Base-by-base conservation (phyloP, 2,113 vertebrate species). In the Centropristis striata region DNA sequence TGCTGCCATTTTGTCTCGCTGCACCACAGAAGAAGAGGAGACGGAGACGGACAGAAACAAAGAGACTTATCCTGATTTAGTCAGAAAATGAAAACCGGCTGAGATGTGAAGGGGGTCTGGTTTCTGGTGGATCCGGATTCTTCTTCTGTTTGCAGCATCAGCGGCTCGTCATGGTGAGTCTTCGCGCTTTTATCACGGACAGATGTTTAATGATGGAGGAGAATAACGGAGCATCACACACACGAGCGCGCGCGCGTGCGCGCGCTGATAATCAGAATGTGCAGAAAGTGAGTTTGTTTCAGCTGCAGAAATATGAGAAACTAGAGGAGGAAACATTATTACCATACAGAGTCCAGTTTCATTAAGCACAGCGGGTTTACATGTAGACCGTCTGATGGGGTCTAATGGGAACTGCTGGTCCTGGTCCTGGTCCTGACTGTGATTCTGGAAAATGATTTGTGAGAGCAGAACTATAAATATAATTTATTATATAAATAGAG, bases 91-190 rank as follows among this genome's bases (percentile, higher is more conserved):
- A 47, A 44, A 67, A 55, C 28, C 1, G 46, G 37, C 21, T 6
- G 47, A 50, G 11, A 69, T 32, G 13, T 6, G 25, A 55, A 10
- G 59, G 25, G 58, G 25, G 4, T 39, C 4, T 4, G 20, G 3
- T 11, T 13, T 23, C 11, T 2, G 54, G 59, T 57, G 36, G 36
- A 57, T 55, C 1, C n/a, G n/a, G 44, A 2, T 7, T 54, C 28
- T 53, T 46, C 64, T 47, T 50, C 7, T 15, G 39, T 21, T 2
- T n/a, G 27, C n/a, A 47, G 2, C n/a, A 14, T 14, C 9, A 0
- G 4, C 54, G 23, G 53, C n/a, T 3, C 71, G 28, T 67, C 55
- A 90, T 90, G 88, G 88, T 90, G 83, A 85, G 88, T 82, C 2
- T 50, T 25, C 8, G 1, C 42, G 39, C 2, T 61, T 21, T 14